Base-by-base conservation (phyloP, 2,888 invertebrate species). In the Synergus itoensis region DNA sequence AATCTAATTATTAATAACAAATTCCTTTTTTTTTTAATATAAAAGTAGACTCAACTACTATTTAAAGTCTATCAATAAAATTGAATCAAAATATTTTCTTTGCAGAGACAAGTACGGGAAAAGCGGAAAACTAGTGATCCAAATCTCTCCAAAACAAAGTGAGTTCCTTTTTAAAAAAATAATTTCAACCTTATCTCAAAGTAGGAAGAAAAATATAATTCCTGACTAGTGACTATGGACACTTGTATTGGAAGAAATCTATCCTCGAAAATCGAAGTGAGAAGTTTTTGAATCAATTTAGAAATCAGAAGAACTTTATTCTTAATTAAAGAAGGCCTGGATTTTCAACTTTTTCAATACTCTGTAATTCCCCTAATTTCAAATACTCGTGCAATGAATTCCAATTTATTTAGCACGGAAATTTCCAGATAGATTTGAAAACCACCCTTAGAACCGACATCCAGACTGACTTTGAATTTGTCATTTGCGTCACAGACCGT, bases 91-190 rank as follows among this genome's bases (percentile, higher is more conserved):
- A 53, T 21, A 41, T 79, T 79, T 82, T 76, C 60, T 86, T 94
- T 94, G 16, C 94, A 95, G 94, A 94, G 96, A 87, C 95, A 95
- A 90, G 89, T 93, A 84, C 93, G 95, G 83, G 95, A 95, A 90
- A 94, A 95, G 87, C 94, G 96, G 88, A 96, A 96, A 93, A 96
- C 96, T 87, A 96, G 96, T 89, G 96, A 97, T 93, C 96, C 96
- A 69, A 96, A 96, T 92, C 94, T 96, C 88, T 95, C 95, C 84
- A 95, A 95, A 91, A 94, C 94, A 87, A 94, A 94, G 95, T 95
- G 91, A 95, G 95, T 94, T 7, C 14, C 84, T 40, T 36, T 57
- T 57, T 45, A 21, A 43, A 5, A 4, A 12, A 67, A 67, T 67
- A 21, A 28, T 67, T 67, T 21, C 14, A 18, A 9, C n/a, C 2